A percentile compares a stretch with the other conserved stretches of the same genome.
phyloP scores from a whole-genome alignment of 2,113 vertebrate genomes.

The Sphaerodactylus townsendi region DNA sequence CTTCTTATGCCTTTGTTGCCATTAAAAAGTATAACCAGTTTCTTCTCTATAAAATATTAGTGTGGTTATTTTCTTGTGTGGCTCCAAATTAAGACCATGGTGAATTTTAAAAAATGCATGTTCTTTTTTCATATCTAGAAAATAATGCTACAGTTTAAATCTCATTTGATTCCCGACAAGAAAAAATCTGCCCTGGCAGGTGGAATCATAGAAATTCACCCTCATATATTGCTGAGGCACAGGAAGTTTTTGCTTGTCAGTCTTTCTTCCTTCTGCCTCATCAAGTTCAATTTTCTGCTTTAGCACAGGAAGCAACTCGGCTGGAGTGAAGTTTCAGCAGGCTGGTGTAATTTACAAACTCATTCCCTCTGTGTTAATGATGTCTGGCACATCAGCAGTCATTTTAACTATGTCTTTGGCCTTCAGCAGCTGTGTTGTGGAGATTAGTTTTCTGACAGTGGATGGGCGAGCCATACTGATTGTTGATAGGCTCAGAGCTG shows the following conservation, averaged over 20 bases:
- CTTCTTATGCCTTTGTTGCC: not conserved
- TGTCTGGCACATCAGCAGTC: not conserved
- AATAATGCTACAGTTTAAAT: not conserved
- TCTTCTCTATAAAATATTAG: not conserved
- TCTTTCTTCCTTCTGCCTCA: not conserved
- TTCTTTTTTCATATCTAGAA: not conserved
- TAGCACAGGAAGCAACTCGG: not conserved
- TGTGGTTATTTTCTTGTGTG: not conserved
- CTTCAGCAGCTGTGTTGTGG: not conserved
- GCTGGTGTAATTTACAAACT: no score
- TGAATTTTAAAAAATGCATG: not conserved
- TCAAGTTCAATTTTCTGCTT: not conserved
- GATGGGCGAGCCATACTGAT: not conserved
- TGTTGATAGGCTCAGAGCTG: not conserved
- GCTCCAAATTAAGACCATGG: not conserved
- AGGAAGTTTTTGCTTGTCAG: not conserved
- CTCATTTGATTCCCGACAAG: not conserved
- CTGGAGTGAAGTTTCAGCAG: not conserved
- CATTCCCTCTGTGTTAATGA: no score
- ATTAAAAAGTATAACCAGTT: not conserved
- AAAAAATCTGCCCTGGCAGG: not conserved
- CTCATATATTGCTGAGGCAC: not conserved
- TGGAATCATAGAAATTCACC: not conserved
- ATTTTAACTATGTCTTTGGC: not conserved
- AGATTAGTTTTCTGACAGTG: not conserved